Conservation (phyloP, 2,113 vertebrate species). For the Chlorodrepanis virens region DNA sequence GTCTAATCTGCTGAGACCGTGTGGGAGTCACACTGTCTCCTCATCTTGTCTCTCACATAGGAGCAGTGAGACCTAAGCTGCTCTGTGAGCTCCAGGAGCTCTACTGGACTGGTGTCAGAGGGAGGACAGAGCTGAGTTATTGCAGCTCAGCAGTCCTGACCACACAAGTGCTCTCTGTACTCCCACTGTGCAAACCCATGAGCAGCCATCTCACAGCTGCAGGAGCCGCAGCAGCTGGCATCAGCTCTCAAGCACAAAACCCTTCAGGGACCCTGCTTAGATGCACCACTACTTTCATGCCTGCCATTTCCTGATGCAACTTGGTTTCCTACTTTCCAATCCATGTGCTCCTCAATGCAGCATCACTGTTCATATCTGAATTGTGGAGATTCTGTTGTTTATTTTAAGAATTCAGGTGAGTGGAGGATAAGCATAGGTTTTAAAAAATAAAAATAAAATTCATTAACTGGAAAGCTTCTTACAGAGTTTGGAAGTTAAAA, state of each 20-base stretch:
- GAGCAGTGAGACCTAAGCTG: background rate
- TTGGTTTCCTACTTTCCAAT: background rate
- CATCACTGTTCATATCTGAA: background rate
- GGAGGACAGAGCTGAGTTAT: background rate
- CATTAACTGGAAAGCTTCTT: background rate
- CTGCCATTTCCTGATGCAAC: background rate
- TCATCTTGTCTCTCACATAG: background rate
- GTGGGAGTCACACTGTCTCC: background rate
- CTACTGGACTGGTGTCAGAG: rapidly evolving
- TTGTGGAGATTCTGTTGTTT: background rate
- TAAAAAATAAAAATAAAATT: background rate
- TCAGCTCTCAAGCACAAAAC: background rate
- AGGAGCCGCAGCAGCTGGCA: background rate
- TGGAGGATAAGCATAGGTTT: background rate
- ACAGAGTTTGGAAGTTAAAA: background rate
- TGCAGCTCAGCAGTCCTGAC: background rate
- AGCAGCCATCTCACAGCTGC: background rate
- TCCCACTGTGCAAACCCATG: rapidly evolving
- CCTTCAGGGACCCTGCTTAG: background rate
- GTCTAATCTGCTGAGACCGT: background rate
- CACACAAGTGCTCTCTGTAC: background rate
- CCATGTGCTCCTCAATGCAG: rapidly evolving
- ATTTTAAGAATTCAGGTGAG: background rate
- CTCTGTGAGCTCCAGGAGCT: background rate
- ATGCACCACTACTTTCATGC: rapidly evolving